Conservation (phyloP, 2,113 vertebrate species). For the Equus przewalskii region DNA sequence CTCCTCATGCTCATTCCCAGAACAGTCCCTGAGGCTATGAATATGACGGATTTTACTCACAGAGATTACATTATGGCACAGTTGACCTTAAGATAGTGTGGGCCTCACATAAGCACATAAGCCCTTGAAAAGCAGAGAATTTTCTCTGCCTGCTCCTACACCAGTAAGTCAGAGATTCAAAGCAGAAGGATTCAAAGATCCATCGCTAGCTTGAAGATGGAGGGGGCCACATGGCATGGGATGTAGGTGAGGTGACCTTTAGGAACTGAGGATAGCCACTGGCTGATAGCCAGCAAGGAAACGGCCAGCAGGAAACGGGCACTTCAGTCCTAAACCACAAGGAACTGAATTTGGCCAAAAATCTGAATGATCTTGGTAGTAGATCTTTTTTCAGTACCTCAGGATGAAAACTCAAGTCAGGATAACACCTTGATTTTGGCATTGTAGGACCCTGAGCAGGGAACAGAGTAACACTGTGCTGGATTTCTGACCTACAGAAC, state of each 20-base stretch:
- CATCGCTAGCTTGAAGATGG: background rate
- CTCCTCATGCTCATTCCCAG: background rate
- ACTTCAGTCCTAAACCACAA: background rate
- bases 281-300: background rate
- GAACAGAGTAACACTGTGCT: background rate
- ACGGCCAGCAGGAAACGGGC: background rate
- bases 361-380: background rate
- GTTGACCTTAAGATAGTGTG: background rate
- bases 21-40: background rate
- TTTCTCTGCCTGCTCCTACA: background rate
- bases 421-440: conserved; percentile 3
- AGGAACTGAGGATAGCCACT: background rate
- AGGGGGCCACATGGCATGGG: background rate
- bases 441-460: background rate
- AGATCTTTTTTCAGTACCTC: background rate
- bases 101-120: background rate
- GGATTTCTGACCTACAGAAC: conserved; percentile 18
- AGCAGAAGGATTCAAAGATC: background rate
- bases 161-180: background rate
- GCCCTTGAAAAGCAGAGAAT: background rate
- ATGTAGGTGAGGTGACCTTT: background rate
- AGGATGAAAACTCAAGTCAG: background rate
- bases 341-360: background rate
- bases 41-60: background rate
- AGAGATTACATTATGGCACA: background rate